These are phyloP conservation scores for Colossoma macropomum DNA, from an alignment of 2,113 vertebrate genomes.

Conservation along the genomic window DNA sequence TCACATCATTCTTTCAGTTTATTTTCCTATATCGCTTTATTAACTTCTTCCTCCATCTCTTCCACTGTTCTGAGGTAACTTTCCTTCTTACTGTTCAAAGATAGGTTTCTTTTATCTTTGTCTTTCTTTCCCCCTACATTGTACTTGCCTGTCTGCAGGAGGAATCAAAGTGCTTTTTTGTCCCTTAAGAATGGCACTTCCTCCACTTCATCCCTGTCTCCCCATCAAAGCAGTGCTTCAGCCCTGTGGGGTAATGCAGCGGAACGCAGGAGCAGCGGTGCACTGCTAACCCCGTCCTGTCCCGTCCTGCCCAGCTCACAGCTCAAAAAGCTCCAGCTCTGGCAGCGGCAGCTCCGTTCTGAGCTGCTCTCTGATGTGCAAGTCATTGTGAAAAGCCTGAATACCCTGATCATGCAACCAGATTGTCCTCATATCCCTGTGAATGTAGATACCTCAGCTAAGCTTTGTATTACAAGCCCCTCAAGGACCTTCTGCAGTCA, in stretches of 20 bases:
- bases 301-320: background rate
- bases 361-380: slow-evolving; percentile 2
- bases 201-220: slow-evolving; percentile 37
- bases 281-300: background rate
- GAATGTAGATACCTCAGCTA: background rate
- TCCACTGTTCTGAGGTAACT: background rate
- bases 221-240: slow-evolving; percentile 17
- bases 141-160: background rate
- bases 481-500: background rate
- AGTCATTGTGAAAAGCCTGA: slow-evolving; percentile 6
- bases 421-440: background rate
- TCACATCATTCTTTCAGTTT: slow-evolving; percentile 3
- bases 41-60: slow-evolving; percentile 17
- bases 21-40: slow-evolving; percentile 1
- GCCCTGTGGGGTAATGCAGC: slow-evolving; percentile 8
- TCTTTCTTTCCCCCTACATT: background rate
- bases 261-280: background rate
- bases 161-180: slow-evolving; percentile 27
- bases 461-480: background rate
- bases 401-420: background rate
- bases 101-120: slow-evolving; percentile 30
- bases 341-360: background rate
- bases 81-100: slow-evolving; percentile 4
- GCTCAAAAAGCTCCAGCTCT: background rate
- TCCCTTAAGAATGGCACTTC: slow-evolving; percentile 46